Evolutionary conservation across 1,140 invertebrate species (phyloP).

Genomic region (Samia ricini): DNA sequence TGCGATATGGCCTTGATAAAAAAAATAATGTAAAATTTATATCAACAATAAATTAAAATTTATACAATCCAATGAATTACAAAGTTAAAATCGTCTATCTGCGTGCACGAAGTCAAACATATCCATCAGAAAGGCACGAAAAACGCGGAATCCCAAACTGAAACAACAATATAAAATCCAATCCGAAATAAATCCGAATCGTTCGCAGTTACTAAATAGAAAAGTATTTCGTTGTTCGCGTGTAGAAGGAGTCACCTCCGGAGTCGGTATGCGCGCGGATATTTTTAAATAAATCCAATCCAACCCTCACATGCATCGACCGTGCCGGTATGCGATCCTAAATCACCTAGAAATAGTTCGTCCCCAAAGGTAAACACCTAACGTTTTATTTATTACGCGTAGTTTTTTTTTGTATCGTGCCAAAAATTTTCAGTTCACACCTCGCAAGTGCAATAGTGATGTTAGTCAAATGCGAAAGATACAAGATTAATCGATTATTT

Average conservation of each 20-base stretch:
- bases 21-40: no score
- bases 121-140: background rate
- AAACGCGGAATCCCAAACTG: background rate
- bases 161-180: background rate
- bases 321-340: slow-evolving; percentile 12
- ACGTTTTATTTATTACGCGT: slow-evolving; percentile 15
- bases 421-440: slow-evolving; percentile 10
- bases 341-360: slow-evolving; percentile 16
- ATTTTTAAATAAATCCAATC: slow-evolving; percentile 1
- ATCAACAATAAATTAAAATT: no score
- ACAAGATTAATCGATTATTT: no score
- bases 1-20: no score
- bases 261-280: background rate
- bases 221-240: background rate
- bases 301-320: slow-evolving; percentile 5
- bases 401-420: slow-evolving; percentile 8
- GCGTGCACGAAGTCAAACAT: background rate
- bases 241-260: background rate
- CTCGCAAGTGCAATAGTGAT: background rate
- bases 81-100: background rate
- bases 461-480: no score
- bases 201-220: slow-evolving; percentile 1
- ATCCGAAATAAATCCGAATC: no score
- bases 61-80: no score
- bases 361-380: slow-evolving; percentile 21